Evolutionary conservation across 2,888 invertebrate species (phyloP).

Genomic region (Epistrophe grossulariae): DNA sequence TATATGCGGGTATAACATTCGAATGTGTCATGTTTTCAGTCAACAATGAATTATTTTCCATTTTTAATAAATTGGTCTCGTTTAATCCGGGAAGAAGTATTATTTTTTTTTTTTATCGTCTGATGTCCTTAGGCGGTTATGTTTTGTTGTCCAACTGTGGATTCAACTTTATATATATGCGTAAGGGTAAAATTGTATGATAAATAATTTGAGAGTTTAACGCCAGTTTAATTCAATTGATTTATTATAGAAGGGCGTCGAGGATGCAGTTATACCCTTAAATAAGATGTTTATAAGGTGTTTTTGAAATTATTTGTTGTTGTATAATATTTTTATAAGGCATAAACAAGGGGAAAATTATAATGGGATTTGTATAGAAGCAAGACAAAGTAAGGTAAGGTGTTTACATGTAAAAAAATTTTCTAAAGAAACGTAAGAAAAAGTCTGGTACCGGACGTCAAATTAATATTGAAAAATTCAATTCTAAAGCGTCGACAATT

Average conservation of each 20-base stretch:
- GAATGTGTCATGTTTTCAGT: constrained; percentile 78
- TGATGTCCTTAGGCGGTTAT: constrained; percentile 50
- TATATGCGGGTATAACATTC: constrained; percentile 76
- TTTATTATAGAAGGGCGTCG: constrained; percentile 50
- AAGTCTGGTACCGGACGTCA: no score
- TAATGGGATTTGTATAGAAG: no score
- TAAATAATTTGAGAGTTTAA: constrained; percentile 63
- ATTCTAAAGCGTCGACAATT: no score
- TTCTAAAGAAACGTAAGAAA: no score
- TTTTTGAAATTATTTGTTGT: constrained; percentile 21
- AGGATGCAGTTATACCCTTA: constrained; percentile 28
- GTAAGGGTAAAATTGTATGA: constrained; percentile 42
- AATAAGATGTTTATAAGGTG: constrained; percentile 33
- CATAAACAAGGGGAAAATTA: no score
- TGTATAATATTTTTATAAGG: neutral
- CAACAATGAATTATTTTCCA: constrained; percentile 78
- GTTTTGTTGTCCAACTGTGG: constrained; percentile 30
- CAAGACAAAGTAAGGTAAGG: no score
- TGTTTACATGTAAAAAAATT: no score
- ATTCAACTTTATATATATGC: neutral
- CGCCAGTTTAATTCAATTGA: constrained; percentile 70
- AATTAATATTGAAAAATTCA: no score
- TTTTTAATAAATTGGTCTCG: constrained; percentile 70
- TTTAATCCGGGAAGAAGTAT: constrained; percentile 51
- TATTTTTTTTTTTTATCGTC: constrained; percentile 20